phyloP scores from a whole-genome alignment of 2,113 vertebrate genomes.

The Tretioscincus oriximinensis region DNA sequence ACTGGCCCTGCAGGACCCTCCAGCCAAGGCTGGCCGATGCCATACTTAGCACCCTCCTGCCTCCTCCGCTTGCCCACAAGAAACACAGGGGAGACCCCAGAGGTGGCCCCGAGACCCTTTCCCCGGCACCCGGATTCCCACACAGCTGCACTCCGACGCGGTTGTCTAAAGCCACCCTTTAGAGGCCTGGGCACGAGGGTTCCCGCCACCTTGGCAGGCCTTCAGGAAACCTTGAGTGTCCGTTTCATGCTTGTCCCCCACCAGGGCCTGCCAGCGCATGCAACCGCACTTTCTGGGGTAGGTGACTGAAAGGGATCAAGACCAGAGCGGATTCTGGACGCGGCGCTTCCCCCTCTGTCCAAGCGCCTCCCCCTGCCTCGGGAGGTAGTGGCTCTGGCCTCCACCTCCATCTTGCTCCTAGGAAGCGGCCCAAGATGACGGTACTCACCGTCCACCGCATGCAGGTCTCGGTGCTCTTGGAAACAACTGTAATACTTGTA shows the following conservation, averaged over 20 bases:
- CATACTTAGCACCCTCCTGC: too few species aligned
- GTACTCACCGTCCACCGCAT: slow-evolving; percentile 93
- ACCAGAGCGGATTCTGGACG: background rate
- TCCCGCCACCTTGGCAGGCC: too few species aligned
- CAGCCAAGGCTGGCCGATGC: too few species aligned
- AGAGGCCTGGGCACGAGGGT: too few species aligned
- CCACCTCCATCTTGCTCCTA: fast-evolving
- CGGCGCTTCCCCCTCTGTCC: background rate
- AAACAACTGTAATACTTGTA: slow-evolving; percentile 99
- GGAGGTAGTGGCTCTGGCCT: background rate
- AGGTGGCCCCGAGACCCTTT: too few species aligned
- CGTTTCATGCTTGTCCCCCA: fast-evolving
- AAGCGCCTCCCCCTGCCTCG: background rate
- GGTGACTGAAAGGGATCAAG: background rate
- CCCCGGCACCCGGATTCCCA: too few species aligned
- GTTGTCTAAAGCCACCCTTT: too few species aligned
- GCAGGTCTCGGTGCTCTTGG: slow-evolving; percentile 96
- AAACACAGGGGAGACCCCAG: too few species aligned
- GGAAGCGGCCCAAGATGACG: background rate
- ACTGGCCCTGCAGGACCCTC: too few species aligned
- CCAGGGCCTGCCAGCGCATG: background rate
- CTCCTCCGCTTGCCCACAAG: too few species aligned
- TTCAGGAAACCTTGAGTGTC: background rate
- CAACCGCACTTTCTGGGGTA: background rate
- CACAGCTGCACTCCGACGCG: too few species aligned